Percentiles rank a stretch among this genome's conserved stretches.
These are phyloP conservation scores for Acrobasis repandana DNA, from an alignment of 2,888 invertebrate species.

Conservation along the genomic window DNA sequence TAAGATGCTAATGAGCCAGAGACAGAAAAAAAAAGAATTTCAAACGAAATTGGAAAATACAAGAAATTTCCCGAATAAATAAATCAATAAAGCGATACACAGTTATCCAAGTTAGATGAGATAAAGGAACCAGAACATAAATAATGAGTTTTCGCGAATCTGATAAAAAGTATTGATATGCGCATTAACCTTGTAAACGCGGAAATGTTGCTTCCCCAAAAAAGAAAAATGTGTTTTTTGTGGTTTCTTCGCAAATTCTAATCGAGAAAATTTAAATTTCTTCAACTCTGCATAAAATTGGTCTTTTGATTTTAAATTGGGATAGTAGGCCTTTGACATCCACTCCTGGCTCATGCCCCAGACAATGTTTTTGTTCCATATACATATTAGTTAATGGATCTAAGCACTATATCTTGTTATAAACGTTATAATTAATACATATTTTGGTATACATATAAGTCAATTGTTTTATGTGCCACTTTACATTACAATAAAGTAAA, in stretches of 20 bases:
- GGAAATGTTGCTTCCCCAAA: not conserved
- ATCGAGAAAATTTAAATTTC: not conserved
- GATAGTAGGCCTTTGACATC: too few relatives aligned
- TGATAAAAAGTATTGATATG: conserved; percentile 19
- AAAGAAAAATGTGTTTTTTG: not conserved
- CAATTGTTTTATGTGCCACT: not conserved
- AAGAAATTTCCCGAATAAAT: not conserved
- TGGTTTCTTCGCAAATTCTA: not conserved
- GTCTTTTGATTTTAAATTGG: too few relatives aligned
- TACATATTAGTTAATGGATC: too few relatives aligned
- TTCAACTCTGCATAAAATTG: too few relatives aligned
- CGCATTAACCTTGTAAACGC: conserved; percentile 17
- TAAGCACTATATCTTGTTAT: too few relatives aligned
- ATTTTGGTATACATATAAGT: too few relatives aligned
- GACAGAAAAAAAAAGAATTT: not conserved
- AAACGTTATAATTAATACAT: too few relatives aligned
- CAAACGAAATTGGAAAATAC: not conserved
- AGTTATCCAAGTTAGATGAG: conserved; percentile 5
- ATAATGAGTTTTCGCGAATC: conserved; percentile 19
- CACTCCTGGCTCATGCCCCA: too few relatives aligned
- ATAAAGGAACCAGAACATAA: conserved; percentile 16
- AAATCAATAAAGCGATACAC: conserved; percentile 14
- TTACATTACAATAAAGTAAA: not conserved
- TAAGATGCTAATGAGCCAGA: not conserved
- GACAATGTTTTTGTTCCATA: too few relatives aligned